Evolutionary conservation across 2,113 vertebrate species (phyloP), one percentile per base, ranked within the genome.

Genomic region (Varanus salvator): DNA sequence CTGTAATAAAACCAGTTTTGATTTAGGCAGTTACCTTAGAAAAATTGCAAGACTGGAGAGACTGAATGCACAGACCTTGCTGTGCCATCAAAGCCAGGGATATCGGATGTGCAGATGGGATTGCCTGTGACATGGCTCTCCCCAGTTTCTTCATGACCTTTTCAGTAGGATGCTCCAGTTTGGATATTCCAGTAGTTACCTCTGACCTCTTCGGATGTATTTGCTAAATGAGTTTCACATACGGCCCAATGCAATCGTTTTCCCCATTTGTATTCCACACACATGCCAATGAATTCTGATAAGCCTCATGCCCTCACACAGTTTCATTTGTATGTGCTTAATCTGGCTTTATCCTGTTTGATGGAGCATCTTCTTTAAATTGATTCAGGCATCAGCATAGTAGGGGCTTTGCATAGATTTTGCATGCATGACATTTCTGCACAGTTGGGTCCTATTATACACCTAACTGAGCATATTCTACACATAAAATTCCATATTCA

Each of bases 261-360:
- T 71, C 80, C 90, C 94, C 87, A 94, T 94, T 96, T 95, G 93
- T 96, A 96, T 96, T 96, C 95, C 87, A 92, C 91, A 92, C 94
- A 93, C 92, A 71, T 91, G 94, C 87, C 86, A 91, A 93, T 89
- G 84, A 93, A 87, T 93, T 90, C 91, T 80, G 88, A 93, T 90
- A 93, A 96, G 76, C 90, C 92, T 90, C 76, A 80, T 94, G 91
- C 93, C 92, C 82, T 89, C 94, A 91, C 93, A 91, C 88, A 80
- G 92, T 92, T 94, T 96, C 94, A 96, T 95, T 96, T 96, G 92
- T 95, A 96, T 96, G 95, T 93, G 93, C 93, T 95, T 96, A 96
- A 96, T 96, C 96, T 96, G 95, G 94, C 89, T 96, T 96, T 93
- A 96, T 95, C 94, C 94, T 96, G 95, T 94, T 96, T 96, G 96